phyloP scores from a whole-genome alignment of 2,888 invertebrate genomes.

The Epirrhoe alternata region DNA sequence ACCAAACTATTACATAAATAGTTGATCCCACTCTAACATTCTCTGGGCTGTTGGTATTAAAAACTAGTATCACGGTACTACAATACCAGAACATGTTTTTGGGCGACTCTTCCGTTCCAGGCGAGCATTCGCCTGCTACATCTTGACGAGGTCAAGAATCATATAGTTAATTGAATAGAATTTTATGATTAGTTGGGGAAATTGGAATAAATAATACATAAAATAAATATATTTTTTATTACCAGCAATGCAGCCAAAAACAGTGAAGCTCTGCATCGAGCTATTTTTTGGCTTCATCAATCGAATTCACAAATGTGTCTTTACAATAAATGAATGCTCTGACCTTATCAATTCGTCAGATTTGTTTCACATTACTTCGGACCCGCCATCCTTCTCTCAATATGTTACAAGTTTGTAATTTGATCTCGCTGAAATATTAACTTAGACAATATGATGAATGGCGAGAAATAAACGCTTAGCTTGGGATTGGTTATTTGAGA shows the following conservation, averaged over 20 bases:
- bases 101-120: too few species aligned
- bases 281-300: constrained; percentile 8
- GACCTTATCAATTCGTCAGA: constrained; percentile 21
- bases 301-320: constrained; percentile 15
- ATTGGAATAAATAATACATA: not conserved
- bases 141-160: too few species aligned
- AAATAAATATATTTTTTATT: not conserved
- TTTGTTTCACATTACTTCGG: constrained; percentile 42
- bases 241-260: not conserved
- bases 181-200: too few species aligned
- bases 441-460: constrained; percentile 72
- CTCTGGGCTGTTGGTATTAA: too few species aligned
- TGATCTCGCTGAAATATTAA: constrained; percentile 80
- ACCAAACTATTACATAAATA: too few species aligned
- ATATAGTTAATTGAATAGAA: too few species aligned
- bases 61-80: too few species aligned
- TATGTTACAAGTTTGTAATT: constrained; percentile 77
- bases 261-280: not conserved
- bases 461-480: constrained; percentile 38
- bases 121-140: too few species aligned
- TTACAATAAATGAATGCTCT: constrained; percentile 16
- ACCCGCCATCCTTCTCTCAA: constrained; percentile 68
- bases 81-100: too few species aligned
- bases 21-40: too few species aligned
- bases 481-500: constrained; percentile 39